Evolutionary conservation across 1,140 invertebrate species (phyloP).

Genomic region (Diplogasteroides magnus): DNA sequence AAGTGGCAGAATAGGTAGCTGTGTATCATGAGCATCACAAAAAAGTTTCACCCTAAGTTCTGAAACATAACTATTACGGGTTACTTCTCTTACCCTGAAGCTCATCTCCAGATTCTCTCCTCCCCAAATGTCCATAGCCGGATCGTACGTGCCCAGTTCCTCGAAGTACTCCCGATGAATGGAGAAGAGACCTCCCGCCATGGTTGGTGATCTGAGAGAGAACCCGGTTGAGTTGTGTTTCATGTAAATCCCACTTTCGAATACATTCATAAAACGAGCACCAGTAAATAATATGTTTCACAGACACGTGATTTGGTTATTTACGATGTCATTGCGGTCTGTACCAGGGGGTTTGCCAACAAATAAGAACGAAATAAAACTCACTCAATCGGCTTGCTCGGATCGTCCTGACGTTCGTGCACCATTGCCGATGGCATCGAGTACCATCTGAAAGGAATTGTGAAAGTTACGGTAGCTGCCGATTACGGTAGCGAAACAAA

Average conservation of each 20-base stretch:
- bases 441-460: slow-evolving; percentile 48
- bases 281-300: background rate
- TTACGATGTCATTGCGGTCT: too few relatives aligned
- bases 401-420: slow-evolving; percentile 36
- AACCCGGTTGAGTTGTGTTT: too few relatives aligned
- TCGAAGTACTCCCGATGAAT: slow-evolving; percentile 83
- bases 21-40: background rate
- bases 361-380: too few relatives aligned
- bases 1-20: background rate
- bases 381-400: slow-evolving; percentile 47
- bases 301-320: background rate
- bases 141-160: slow-evolving; percentile 89
- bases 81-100: slow-evolving; percentile 61
- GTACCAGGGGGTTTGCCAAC: too few relatives aligned
- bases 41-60: slow-evolving; percentile 13
- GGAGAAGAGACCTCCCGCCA: slow-evolving; percentile 92
- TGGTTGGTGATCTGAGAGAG: slow-evolving; percentile 73
- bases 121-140: slow-evolving; percentile 94
- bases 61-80: slow-evolving; percentile 14
- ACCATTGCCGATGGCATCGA: slow-evolving; percentile 57
- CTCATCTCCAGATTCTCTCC: slow-evolving; percentile 71
- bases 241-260: slow-evolving; percentile 27
- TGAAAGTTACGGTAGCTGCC: too few relatives aligned
- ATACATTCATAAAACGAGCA: too few relatives aligned
- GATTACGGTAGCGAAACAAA: too few relatives aligned